A percentile compares a stretch with the other conserved stretches of the same genome.
phyloP scores from a whole-genome alignment of 2,888 invertebrate genomes.

The Tachina lurida region DNA sequence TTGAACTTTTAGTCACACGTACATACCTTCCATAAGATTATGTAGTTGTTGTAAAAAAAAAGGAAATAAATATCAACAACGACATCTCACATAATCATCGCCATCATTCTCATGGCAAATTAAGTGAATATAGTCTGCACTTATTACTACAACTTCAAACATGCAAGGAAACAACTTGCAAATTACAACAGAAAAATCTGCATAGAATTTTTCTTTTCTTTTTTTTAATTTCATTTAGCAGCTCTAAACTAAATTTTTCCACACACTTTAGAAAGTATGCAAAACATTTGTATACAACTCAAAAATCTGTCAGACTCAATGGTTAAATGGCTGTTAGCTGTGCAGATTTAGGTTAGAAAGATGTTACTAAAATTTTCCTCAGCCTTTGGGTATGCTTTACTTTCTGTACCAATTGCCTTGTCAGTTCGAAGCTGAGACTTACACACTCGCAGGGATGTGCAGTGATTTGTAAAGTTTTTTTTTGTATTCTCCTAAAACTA shows the following conservation, averaged over 20 bases:
- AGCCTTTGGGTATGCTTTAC: background rate
- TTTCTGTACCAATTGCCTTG: background rate
- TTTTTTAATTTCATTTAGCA: background rate
- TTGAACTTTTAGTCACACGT: conserved; percentile 50
- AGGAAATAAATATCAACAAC: conserved; percentile 37
- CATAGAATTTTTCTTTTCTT: conserved; percentile 4
- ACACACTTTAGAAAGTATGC: conserved; percentile 25
- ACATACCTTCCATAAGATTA: conserved; percentile 30
- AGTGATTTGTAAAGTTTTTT: conserved; percentile 13
- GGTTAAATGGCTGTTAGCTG: conserved; percentile 17
- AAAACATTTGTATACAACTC: conserved; percentile 25
- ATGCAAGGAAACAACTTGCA: background rate
- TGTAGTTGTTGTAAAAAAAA: background rate
- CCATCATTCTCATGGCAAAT: conserved; percentile 48
- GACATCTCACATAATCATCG: conserved; percentile 8
- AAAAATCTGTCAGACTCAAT: conserved; percentile 13
- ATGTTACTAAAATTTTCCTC: background rate
- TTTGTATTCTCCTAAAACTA: conserved; percentile 40
- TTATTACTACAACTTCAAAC: conserved; percentile 10
- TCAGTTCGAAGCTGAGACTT: too few species aligned
- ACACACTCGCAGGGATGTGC: background rate
- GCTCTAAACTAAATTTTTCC: background rate
- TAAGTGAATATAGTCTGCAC: conserved; percentile 56
- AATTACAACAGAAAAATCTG: conserved; percentile 8
- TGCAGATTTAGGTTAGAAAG: conserved; percentile 60